Percentiles rank a stretch among this genome's conserved stretches.
Evolutionary conservation across 2,797 vertebrate genomes (phyloP).

Genomic region (Limosa lapponica): DNA sequence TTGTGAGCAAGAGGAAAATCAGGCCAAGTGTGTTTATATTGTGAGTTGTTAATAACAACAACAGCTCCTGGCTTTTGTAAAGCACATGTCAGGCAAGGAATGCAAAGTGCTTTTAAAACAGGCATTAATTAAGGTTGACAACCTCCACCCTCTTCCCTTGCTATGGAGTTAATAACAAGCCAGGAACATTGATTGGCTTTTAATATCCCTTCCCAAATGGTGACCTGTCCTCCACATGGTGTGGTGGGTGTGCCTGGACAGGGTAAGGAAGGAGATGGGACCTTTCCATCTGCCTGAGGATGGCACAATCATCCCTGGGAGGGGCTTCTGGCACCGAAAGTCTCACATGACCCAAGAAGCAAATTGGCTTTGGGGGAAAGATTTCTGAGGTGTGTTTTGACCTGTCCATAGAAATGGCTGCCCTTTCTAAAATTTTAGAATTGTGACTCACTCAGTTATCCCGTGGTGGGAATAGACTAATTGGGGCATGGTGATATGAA

Average conservation of each 20-base stretch:
- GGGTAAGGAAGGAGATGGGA: background rate
- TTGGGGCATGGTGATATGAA: background rate
- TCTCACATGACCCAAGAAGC: fast-evolving
- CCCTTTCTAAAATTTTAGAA: background rate
- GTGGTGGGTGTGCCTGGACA: background rate
- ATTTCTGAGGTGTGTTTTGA: background rate
- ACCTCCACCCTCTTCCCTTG: background rate
- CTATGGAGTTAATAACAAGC: background rate
- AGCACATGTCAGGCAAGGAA: background rate
- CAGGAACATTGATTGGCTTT: background rate
- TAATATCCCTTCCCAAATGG: background rate
- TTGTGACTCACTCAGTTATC: background rate
- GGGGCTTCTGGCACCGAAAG: background rate
- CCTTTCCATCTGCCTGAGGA: fast-evolving
- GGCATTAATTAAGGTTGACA: conserved; percentile 16
- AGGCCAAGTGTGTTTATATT: conserved; percentile 51
- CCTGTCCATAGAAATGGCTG: background rate
- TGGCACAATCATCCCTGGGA: fast-evolving
- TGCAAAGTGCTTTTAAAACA: conserved; percentile 1
- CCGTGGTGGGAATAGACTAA: fast-evolving
- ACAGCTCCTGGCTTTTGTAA: conserved; percentile 20
- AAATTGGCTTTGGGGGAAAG: background rate
- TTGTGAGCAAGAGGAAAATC: conserved; percentile 23
- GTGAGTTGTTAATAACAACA: background rate
- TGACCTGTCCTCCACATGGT: background rate